A percentile compares a stretch with the other conserved stretches of the same genome.
phyloP scores from a whole-genome alignment of 2,113 vertebrate species.

The Montifringilla adamsi region DNA sequence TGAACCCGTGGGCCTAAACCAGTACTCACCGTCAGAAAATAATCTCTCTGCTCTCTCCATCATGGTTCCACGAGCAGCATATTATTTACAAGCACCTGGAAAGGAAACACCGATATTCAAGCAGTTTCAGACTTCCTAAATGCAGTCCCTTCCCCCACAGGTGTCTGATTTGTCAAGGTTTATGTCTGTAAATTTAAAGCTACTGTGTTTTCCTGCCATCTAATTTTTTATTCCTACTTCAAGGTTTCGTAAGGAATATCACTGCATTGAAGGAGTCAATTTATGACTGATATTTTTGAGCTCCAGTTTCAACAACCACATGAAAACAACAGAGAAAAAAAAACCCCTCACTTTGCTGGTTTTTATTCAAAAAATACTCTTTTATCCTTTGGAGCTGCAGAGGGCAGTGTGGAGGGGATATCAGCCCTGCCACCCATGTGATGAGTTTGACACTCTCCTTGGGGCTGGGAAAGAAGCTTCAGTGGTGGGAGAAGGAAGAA shows the following conservation, averaged over 20 bases:
- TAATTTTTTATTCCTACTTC: neutral
- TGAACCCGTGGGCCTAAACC: rapidly evolving
- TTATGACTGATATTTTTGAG: neutral
- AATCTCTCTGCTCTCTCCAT: neutral
- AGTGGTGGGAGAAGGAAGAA: neutral
- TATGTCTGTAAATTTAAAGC: neutral
- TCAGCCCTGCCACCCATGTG: neutral
- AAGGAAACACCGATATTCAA: neutral
- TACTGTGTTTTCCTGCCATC: neutral
- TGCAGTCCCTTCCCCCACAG: neutral
- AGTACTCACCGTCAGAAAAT: neutral
- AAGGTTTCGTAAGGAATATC: rapidly evolving
- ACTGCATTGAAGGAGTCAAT: neutral
- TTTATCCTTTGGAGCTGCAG: neutral
- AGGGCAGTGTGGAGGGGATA: neutral
- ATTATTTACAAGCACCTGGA: neutral
- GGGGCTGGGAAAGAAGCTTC: neutral
- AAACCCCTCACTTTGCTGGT: neutral
- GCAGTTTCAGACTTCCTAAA: neutral
- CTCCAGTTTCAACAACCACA: neutral
- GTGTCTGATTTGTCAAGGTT: neutral
- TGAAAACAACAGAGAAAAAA: neutral
- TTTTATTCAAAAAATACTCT: neutral
- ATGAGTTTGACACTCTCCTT: neutral
- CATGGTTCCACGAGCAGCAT: rapidly evolving